Conservation (phyloP, 1,140 invertebrate species). For the Paraescarpia echinospica region DNA sequence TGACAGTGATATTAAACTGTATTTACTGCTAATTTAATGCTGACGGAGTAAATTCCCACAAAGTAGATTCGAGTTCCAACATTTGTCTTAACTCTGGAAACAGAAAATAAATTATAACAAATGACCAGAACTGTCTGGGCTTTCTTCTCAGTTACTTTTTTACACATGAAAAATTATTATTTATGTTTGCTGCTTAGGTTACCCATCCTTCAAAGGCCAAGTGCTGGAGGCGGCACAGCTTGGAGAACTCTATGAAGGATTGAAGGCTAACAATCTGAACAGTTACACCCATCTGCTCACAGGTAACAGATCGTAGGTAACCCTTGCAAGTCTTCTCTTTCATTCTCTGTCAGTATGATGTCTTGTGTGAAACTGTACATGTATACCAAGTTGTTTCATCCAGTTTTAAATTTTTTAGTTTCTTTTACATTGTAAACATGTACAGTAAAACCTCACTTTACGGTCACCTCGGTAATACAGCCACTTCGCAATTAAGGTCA, state of each 20-base stretch:
- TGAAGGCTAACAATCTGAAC: conserved; percentile 74
- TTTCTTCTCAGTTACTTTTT: no score
- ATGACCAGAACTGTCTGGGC: no score
- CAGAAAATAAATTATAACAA: no score
- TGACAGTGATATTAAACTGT: no score
- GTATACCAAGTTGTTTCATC: background rate
- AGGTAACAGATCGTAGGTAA: conserved; percentile 56
- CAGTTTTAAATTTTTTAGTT: no score
- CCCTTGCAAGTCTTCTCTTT: background rate
- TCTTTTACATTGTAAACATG: no score
- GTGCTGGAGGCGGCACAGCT: conserved; percentile 81
- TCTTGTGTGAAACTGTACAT: background rate
- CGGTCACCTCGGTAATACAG: no score
- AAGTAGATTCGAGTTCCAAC: background rate
- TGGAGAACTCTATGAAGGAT: conserved; percentile 74
- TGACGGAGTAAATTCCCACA: no score
- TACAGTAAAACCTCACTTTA: no score
- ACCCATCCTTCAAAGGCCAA: conserved; percentile 82
- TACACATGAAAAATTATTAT: background rate
- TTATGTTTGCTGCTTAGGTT: conserved; percentile 60
- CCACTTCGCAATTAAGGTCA: no score
- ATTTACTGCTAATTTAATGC: no score
- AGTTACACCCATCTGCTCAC: conserved; percentile 87
- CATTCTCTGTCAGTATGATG: background rate
- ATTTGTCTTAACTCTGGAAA: background rate